Percentiles rank a stretch among this genome's conserved stretches.
These are phyloP conservation scores for Synanthedon formicaeformis DNA, from an alignment of 2,888 invertebrate species.

Conservation along the genomic window DNA sequence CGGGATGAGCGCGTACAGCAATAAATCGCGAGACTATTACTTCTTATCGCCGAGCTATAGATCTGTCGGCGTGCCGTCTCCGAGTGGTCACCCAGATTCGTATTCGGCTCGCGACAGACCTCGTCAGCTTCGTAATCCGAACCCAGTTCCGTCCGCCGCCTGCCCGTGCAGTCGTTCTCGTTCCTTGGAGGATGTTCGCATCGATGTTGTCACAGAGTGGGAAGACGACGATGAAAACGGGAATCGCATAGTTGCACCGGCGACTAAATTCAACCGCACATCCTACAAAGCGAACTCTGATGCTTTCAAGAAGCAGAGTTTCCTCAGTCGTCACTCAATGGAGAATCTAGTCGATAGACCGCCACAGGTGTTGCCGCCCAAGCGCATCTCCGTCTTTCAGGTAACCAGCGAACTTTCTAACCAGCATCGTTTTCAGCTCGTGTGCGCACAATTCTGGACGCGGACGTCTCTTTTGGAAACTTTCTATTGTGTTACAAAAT, in stretches of 20 bases:
- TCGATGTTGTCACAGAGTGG: constrained; percentile 75
- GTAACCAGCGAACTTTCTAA: constrained; percentile 46
- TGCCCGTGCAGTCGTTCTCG: constrained; percentile 76
- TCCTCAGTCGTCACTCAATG: constrained; percentile 75
- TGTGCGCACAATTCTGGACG: not conserved
- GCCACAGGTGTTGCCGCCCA: constrained; percentile 60
- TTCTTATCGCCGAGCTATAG: constrained; percentile 78
- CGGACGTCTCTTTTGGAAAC: not conserved
- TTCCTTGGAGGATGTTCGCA: constrained; percentile 79
- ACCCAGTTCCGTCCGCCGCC: constrained; percentile 40
- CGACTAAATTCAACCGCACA: constrained; percentile 57
- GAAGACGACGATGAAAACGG: constrained; percentile 75
- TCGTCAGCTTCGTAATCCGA: constrained; percentile 53
- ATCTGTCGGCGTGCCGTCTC: constrained; percentile 73
- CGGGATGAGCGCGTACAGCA: constrained; percentile 60
- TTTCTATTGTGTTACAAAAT: constrained; percentile 18
- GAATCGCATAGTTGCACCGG: constrained; percentile 66
- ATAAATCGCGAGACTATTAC: constrained; percentile 67
- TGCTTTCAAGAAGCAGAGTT: constrained; percentile 55
- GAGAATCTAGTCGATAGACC: constrained; percentile 74
- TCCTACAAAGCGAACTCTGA: constrained; percentile 42
- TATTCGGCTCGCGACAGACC: constrained; percentile 45
- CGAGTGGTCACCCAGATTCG: constrained; percentile 39
- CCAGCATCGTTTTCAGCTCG: constrained; percentile 8
- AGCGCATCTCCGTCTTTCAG: constrained; percentile 68